phyloP scores from a whole-genome alignment of 2,797 vertebrate genomes.

The Anguilla pacifica region DNA sequence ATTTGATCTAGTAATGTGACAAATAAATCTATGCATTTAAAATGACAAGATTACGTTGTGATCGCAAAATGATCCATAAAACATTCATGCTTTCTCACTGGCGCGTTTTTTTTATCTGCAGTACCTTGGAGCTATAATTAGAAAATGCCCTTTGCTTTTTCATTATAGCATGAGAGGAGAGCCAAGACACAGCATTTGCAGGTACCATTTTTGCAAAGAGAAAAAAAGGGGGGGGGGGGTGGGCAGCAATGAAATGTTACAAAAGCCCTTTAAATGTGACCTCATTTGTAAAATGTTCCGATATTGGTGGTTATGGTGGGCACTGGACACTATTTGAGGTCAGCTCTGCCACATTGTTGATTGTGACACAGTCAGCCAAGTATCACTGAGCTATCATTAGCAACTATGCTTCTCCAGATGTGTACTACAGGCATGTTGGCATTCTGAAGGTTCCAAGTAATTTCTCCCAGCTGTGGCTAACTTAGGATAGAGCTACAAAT shows the following conservation, averaged over 20 bases:
- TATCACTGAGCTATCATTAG: neutral
- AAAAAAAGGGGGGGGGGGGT: neutral
- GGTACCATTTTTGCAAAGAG: neutral
- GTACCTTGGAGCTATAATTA: conserved; percentile 84
- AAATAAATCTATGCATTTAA: neutral
- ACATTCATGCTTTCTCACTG: neutral
- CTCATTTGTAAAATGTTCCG: neutral
- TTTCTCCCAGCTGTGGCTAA: neutral
- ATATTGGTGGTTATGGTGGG: neutral
- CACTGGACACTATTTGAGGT: neutral
- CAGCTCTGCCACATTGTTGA: neutral
- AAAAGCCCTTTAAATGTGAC: neutral
- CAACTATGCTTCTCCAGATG: neutral
- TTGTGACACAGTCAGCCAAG: neutral
- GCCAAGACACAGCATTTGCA: neutral
- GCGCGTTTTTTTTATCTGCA: conserved; percentile 47
- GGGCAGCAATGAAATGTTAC: neutral
- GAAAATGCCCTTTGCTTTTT: conserved; percentile 76
- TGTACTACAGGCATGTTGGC: neutral
- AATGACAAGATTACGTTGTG: neutral
- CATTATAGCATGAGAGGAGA: conserved; percentile 79
- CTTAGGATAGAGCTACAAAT: neutral
- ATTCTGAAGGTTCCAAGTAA: neutral
- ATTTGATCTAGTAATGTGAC: neutral
- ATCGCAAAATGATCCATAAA: too few relatives aligned